Conservation (phyloP, 2,888 invertebrate species). For the Linnaemya tessellans region DNA sequence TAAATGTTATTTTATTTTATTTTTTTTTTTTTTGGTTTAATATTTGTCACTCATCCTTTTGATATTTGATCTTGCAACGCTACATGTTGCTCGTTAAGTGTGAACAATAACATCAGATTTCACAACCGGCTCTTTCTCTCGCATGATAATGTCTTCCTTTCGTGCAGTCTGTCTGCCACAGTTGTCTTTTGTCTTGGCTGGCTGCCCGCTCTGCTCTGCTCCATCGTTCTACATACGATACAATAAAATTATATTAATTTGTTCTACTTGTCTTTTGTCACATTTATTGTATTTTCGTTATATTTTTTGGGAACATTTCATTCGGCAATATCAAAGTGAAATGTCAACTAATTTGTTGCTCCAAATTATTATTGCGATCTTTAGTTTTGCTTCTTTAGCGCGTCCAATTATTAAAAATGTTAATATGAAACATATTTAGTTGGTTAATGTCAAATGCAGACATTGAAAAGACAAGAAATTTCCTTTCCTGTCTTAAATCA, state of each 20-base stretch:
- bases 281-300: conserved; percentile 46
- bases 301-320: conserved; percentile 62
- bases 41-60: conserved; percentile 73
- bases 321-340: conserved; percentile 79
- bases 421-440: conserved; percentile 66
- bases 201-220: conserved; percentile 36
- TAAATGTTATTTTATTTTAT: no score
- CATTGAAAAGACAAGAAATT: neutral
- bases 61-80: conserved; percentile 76
- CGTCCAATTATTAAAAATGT: conserved; percentile 63
- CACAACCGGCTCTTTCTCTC: conserved; percentile 35
- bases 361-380: conserved; percentile 40
- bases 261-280: conserved; percentile 80
- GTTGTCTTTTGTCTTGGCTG: conserved; percentile 11
- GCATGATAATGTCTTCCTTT: neutral
- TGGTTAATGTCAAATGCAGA: conserved; percentile 47
- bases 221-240: conserved; percentile 64
- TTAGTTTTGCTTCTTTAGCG: conserved; percentile 20
- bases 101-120: conserved; percentile 70
- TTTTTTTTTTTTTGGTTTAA: conserved; percentile 4
- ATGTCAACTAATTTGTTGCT: conserved; percentile 79
- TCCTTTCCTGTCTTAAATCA: neutral
- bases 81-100: conserved; percentile 67
- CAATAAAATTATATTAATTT: conserved; percentile 80
- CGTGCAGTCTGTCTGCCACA: neutral